phyloP scores from a whole-genome alignment of 2,113 vertebrate genomes.

The Morone chrysops region DNA sequence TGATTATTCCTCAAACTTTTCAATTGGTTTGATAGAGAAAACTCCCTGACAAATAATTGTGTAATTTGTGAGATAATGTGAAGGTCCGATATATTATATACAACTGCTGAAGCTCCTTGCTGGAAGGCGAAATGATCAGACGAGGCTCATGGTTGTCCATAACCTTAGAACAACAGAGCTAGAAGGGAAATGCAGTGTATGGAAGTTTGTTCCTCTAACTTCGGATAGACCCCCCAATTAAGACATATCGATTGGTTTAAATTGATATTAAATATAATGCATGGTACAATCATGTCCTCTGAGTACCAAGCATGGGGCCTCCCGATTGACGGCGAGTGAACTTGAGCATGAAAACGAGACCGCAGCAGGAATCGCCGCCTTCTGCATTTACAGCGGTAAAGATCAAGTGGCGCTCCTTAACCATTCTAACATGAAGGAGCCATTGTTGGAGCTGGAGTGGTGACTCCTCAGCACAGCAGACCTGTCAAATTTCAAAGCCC shows the following conservation, averaged over 20 bases:
- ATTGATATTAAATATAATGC: constrained; percentile 15
- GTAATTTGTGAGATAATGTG: not conserved
- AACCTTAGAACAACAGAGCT: not conserved
- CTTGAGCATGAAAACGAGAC: constrained; percentile 56
- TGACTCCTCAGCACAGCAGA: constrained; percentile 7
- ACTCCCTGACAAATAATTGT: too few species aligned
- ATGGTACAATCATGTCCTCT: not conserved
- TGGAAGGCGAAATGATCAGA: not conserved
- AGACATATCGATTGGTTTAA: constrained; percentile 3
- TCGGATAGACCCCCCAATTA: not conserved
- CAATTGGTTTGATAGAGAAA: too few species aligned
- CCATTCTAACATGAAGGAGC: not conserved
- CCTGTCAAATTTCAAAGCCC: constrained; percentile 10
- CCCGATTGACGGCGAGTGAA: constrained; percentile 43
- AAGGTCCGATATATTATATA: not conserved
- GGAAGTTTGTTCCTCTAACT: not conserved
- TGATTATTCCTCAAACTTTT: too few species aligned
- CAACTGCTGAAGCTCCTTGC: not conserved
- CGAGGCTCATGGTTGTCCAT: not conserved
- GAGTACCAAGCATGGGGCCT: constrained; percentile 5
- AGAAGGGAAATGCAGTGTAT: too few species aligned
- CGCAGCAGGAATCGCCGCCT: constrained; percentile 43
- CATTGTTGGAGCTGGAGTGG: constrained; percentile 20
- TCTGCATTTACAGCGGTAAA: constrained; percentile 48
- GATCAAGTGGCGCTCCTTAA: constrained; percentile 43